Base-by-base conservation (phyloP, 1,140 invertebrate genomes). In the Heterodera schachtii region DNA sequence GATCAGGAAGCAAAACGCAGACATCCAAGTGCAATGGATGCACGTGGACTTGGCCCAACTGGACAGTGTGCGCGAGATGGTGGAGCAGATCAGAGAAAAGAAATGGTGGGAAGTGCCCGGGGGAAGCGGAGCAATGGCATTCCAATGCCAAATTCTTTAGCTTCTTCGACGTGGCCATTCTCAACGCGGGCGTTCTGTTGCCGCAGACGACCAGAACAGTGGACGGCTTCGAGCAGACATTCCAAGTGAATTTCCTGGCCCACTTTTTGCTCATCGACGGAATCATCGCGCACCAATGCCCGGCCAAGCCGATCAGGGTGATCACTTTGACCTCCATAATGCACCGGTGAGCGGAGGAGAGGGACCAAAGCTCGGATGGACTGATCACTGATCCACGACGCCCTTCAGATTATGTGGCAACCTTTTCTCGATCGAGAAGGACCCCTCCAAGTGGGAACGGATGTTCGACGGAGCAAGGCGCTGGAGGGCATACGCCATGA, bases 191-290 rank as follows among this genome's bases (percentile, higher is more conserved):
- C 6, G 81, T 84, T 21, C 49, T 85, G 41, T 21, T 79, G 43
- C 83, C 83, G 49, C n/a, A 46, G 41, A 52, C 71, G 44, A 85
- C 60, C 46, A 64, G 9, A 19, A 84, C 84, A 9, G 69, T 60
- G 46, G 83, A 84, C 31, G 83, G 84, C 3, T 52, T 46, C 57
- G 77, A 80, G 46, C 73, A 57, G n/a, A 75, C 83, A 21, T 84
- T 84, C 57, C 83, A 84, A 81, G 83, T 84, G 7, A 84, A 84
- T 60, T 84, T 79, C 47, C 74, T 84, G 16, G 69, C 43, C 47
- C 83, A 84, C 9, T 84, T 84, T 66, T 43, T 86, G 41, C 79
- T 84, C 43, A 31, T 83, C 49, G 44, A 73, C 6, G 46, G 31
- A 11, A 69, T 84, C 21, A 64, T 84, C n/a, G 46, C 76, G 6